phyloP scores from a whole-genome alignment of 1,140 invertebrate species.

The Paracyclopina nana region DNA sequence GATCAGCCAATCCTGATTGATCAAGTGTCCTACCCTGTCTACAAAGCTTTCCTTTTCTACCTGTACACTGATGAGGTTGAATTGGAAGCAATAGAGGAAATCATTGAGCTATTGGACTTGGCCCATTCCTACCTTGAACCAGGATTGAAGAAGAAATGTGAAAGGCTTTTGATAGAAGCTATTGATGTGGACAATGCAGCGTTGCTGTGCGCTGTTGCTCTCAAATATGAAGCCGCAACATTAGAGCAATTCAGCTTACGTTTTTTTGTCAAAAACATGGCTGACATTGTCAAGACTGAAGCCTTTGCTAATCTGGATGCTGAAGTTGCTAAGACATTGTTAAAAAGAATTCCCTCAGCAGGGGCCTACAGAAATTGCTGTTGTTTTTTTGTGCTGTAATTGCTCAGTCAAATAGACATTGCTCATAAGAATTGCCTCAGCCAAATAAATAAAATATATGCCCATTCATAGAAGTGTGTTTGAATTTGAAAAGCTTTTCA shows the following conservation, averaged over 20 bases:
- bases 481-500: no score
- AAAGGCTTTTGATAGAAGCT: slow-evolving; percentile 38
- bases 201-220: slow-evolving; percentile 41
- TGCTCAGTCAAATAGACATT: no score
- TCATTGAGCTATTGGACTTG: slow-evolving; percentile 40
- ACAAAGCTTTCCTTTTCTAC: slow-evolving; percentile 41
- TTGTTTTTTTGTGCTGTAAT: no score
- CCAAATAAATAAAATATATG: no score
- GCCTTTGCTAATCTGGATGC: slow-evolving; percentile 40
- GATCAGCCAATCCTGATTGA: no score
- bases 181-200: slow-evolving; percentile 42
- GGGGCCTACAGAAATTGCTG: no score
- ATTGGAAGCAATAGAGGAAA: slow-evolving; percentile 38
- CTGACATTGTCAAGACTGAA: slow-evolving; percentile 40
- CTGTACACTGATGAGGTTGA: slow-evolving; percentile 45
- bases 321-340: no score
- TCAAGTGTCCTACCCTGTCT: slow-evolving; percentile 40
- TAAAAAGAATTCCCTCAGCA: no score
- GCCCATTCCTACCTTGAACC: slow-evolving; percentile 45
- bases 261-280: slow-evolving; percentile 43
- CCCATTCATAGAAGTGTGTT: no score
- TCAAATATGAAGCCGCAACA: slow-evolving; percentile 41
- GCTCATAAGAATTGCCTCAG: no score
- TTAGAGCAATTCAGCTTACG: slow-evolving; percentile 40
- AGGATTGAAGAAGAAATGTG: slow-evolving; percentile 35